Evolutionary conservation across 2,888 invertebrate genomes (phyloP), one percentile per base, ranked within the genome.

Genomic region (Bimastos eiseni): DNA sequence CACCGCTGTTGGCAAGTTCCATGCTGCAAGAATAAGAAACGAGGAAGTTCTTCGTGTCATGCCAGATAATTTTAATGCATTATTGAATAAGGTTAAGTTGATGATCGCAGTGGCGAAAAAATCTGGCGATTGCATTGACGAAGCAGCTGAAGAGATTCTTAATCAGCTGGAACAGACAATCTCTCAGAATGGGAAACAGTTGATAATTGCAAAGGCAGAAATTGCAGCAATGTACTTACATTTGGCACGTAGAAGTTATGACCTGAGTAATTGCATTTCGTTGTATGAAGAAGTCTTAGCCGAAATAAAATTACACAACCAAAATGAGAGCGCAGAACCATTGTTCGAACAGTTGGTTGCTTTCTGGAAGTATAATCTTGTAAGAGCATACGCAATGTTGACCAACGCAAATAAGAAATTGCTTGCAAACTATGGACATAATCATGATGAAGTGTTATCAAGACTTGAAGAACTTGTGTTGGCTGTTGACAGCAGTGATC

Each of bases 181-280:
- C 19, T 34, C 84, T 36, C 13, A 84, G 0, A 36, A 84, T 21
- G 21, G 34, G 8, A 84, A n/a, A 21, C 84, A 34, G 34, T 33
- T 84, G 84, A 5, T 33, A 36, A 84, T 84, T 36, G 84, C 84
- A 84, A 84, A 84, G 33, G 84, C 84, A 84, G 84, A 84, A 84
- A 36, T 84, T 34, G 84, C 84, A 84, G 33, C 17, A 33, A 84
- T 84, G 84, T 36, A 84, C 33, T 8, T 21, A 36, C 8, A 19
- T 36, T 84, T 84, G n/a, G 6, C 33, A 2, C 3, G 19, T 36
- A 36, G 3, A 36, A 19, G 33, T 19, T 34, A 84, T 21, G 15
- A 34, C 3, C 84, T 84, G 19, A 19, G 34, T 19, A 15, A 8
- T 6, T 84, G 34, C 34, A 36, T 84, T 36, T 1, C 4, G 84